A percentile compares a stretch with the other conserved stretches of the same genome.
These are phyloP conservation scores for Volucella zonaria DNA, from an alignment of 2,888 invertebrate species.

Conservation along the genomic window DNA sequence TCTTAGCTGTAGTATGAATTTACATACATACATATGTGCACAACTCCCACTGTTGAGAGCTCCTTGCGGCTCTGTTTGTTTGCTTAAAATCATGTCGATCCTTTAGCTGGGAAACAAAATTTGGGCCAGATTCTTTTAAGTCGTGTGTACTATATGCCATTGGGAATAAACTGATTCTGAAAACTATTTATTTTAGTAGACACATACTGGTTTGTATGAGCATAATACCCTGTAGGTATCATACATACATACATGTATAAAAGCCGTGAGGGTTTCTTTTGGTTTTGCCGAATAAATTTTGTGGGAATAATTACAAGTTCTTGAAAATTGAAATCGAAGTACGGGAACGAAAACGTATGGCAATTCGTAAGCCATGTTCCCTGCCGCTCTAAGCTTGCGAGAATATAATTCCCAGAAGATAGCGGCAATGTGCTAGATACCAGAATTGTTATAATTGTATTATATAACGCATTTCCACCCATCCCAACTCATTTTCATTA, in stretches of 20 bases:
- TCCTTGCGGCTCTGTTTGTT: constrained; percentile 42
- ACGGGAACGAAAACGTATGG: not conserved
- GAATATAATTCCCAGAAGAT: constrained; percentile 1
- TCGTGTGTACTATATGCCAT: constrained; percentile 22
- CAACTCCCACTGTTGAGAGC: constrained; percentile 21
- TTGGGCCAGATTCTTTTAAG: constrained; percentile 29
- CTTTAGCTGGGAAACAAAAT: constrained; percentile 47
- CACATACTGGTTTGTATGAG: not conserved
- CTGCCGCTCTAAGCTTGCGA: constrained; percentile 1
- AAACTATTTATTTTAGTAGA: constrained; percentile 34
- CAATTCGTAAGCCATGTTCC: constrained; percentile 7
- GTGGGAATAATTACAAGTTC: constrained; percentile 10
- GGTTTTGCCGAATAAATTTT: constrained; percentile 21
- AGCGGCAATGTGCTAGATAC: not conserved
- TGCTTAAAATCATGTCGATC: constrained; percentile 40
- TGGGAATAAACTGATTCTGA: constrained; percentile 32
- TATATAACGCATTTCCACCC: too few species aligned
- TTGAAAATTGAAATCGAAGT: not conserved
- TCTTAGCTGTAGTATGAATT: not conserved
- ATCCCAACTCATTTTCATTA: too few species aligned
- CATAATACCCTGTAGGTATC: too few species aligned
- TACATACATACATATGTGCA: not conserved
- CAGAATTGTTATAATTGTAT: too few species aligned
- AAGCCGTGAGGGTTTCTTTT: constrained; percentile 17
- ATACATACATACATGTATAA: too few species aligned